Evolutionary conservation across 2,888 invertebrate genomes (phyloP), one percentile per base, ranked within the genome.

Genomic region (Pandemis corylana): DNA sequence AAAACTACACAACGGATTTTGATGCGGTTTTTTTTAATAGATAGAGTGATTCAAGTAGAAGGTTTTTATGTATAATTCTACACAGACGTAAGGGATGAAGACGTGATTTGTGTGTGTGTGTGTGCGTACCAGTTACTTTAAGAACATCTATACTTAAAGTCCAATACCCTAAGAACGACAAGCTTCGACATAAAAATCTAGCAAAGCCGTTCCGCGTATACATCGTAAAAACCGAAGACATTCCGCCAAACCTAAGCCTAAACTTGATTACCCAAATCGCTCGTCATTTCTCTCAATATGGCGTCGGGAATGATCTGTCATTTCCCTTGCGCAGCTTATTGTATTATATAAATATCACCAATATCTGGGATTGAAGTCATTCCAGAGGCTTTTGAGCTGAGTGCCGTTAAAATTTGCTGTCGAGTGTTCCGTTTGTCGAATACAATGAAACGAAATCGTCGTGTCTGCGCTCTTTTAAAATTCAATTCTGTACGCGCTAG

Each of bases 281-380:
- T 36, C 46, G 28, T 65, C 65, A 65, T 65, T 65, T 49, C 20
- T 65, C 20, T 13, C 20, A 68, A 63, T 46, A 64, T 56, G 63
- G 36, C 36, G 53, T 36, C n/a, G 3, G 72, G 56, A 73, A 73
- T 73, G 63, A 73, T 73, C 64, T 68, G 68, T 73, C 56, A 68
- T 63, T 49, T 49, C 56, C 63, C 56, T 68, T 56, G 46, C 65
- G 13, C 10, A 20, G 46, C 53, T 62, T 64, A 46, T 68, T 68
- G 41, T 68, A 28, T 73, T 73, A 59, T 73, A 59, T 73, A 41
- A 68, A 64, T 68, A 68, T 68, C 62, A 28, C 61, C 53, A 15
- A 67, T 71, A 61, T 67, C 46, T 59, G 63, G 42, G 73, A 59
- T 64, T 12, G 59, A 13, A 64, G 41, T 56, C 36, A 68, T 73